phyloP scores from a whole-genome alignment of 2,888 invertebrate species.

The Cosmorhoe ocellata region DNA sequence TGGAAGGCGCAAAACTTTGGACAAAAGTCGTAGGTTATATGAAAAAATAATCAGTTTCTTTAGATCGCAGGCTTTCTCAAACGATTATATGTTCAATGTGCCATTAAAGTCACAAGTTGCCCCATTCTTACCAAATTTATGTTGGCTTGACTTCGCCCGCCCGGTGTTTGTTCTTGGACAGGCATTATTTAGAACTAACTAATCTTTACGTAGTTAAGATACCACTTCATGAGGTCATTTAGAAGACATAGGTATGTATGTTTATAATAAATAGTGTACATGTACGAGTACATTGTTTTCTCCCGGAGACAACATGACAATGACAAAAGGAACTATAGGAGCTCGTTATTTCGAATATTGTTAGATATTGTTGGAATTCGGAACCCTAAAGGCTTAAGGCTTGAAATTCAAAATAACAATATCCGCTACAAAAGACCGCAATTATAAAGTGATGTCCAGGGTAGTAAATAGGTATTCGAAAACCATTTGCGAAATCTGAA shows the following conservation, averaged over 20 bases:
- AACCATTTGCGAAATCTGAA: conserved; percentile 12
- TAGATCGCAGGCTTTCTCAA: conserved; percentile 35
- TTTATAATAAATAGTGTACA: not conserved
- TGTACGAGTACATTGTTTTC: not conserved
- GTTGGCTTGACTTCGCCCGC: conserved; percentile 47
- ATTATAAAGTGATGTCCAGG: conserved; percentile 4
- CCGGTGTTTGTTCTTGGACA: too few relatives aligned
- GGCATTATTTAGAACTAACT: too few relatives aligned
- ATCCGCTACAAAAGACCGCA: conserved; percentile 2
- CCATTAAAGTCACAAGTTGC: conserved; percentile 73
- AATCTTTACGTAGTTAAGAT: too few relatives aligned
- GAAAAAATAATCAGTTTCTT: conserved; percentile 6
- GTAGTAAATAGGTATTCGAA: conserved; percentile 10
- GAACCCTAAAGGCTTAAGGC: not conserved
- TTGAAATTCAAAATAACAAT: not conserved
- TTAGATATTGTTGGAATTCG: not conserved
- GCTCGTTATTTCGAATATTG: too few relatives aligned
- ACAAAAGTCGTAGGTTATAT: too few relatives aligned
- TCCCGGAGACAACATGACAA: too few relatives aligned
- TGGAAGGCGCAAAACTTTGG: too few relatives aligned
- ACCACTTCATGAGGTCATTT: too few relatives aligned
- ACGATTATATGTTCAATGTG: conserved; percentile 72
- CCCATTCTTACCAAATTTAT: conserved; percentile 72
- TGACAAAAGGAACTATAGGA: too few relatives aligned
- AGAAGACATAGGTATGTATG: conserved; percentile 8